phyloP scores from a whole-genome alignment of 2,113 vertebrate genomes.

The Brienomyrus longianalis region DNA sequence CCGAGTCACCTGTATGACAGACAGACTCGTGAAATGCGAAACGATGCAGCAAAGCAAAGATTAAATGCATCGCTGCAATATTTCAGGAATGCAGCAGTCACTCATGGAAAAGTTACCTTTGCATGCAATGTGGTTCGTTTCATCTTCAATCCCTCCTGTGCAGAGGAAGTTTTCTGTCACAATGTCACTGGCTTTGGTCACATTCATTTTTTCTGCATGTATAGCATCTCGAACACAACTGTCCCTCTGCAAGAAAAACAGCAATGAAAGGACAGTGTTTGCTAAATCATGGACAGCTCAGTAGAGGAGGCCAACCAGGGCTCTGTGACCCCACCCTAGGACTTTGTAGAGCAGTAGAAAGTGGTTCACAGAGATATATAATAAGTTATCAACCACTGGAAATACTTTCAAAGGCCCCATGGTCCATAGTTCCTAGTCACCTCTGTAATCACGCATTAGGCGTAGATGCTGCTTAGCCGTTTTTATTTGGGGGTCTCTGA shows the following conservation, averaged over 20 bases:
- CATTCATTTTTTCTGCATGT: conserved; percentile 14
- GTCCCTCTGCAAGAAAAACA: conserved; percentile 36
- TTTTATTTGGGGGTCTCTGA: background rate
- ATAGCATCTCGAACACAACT: conserved; percentile 49
- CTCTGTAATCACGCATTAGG: background rate
- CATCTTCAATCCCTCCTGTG: conserved; percentile 37
- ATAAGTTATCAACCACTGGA: background rate
- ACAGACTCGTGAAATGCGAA: background rate
- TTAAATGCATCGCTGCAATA: background rate
- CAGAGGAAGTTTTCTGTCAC: conserved; percentile 63
- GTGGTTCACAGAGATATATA: background rate
- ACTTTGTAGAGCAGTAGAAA: background rate
- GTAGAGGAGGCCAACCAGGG: background rate
- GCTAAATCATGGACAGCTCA: background rate
- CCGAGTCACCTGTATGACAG: conserved; percentile 52
- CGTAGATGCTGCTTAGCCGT: background rate
- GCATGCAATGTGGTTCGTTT: conserved; percentile 48
- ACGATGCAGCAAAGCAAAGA: background rate
- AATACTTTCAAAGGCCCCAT: background rate
- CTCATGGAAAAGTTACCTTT: conserved; percentile 37
- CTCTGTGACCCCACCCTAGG: background rate
- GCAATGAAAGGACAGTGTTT: background rate
- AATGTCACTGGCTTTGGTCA: conserved; percentile 7
- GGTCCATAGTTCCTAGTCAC: background rate
- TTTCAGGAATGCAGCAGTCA: background rate